Evolutionary conservation across 2,113 vertebrate species (phyloP), one percentile per base, ranked within the genome.

Genomic region (Micromys minutus): DNA sequence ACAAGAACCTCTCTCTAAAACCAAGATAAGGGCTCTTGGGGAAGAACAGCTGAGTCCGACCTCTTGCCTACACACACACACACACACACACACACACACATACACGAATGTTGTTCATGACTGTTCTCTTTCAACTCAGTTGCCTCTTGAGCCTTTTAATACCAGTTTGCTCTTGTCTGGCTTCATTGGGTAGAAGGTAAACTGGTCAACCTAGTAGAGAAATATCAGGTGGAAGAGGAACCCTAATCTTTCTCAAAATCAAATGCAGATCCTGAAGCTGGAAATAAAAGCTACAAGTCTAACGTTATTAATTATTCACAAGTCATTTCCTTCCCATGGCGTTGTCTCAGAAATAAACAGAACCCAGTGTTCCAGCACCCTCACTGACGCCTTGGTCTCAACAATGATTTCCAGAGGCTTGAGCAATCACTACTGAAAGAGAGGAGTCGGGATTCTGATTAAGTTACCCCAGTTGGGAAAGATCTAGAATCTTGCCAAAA

Each of bases 371-470:
- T 86, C 17, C 17, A 22, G 39, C 16, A 42, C 11, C 7, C n/a
- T 92, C 65, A 36, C 19, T 7, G 79, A 15, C 59, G 50, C 83
- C 63, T 93, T 89, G 83, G 79, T 87, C 87, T 93, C 72, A 96
- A 94, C 17, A 15, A 90, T 83, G 42, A 50, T 69, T 85, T 94
- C 90, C 45, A 95, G 92, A 93, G 85, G 87, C 76, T 88, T 61
- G 72, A 90, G 71, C 92, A 87, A 87, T 91, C 71, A 88, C 89
- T 94, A 45, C 87, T 76, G 85, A 83, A 79, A 80, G 84, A 83
- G 75, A 81, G 55, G 89, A 95, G 61, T 87, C 31, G 85, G 87
- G 92, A 83, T 94, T 87, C 90, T 96, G 94, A 96, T 96, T 92
- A 93, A 97, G 80, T 87, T 88, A 26, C 42, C 87, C 72, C 76